phyloP scores from a whole-genome alignment of 2,113 vertebrate species.

The Paratilapia polleni region DNA sequence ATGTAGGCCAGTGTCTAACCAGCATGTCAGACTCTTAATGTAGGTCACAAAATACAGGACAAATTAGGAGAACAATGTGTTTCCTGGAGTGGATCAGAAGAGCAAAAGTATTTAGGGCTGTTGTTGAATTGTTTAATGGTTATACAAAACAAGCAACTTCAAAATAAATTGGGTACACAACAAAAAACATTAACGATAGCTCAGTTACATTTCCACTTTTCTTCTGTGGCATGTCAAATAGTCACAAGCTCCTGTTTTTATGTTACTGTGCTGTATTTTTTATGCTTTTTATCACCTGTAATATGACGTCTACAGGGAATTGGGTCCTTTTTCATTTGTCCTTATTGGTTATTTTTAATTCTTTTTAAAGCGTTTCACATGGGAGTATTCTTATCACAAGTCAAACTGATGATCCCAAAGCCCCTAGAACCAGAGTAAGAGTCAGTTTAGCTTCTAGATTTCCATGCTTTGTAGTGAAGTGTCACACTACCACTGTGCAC shows the following conservation, averaged over 20 bases:
- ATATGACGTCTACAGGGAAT: not conserved
- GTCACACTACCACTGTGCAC: not conserved
- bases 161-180: not conserved
- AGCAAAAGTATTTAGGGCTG: not conserved
- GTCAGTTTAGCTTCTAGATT: not conserved
- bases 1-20: not conserved
- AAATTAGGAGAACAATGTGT: constrained; percentile 24
- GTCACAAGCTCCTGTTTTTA: not conserved
- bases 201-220: not conserved
- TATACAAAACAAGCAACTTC: not conserved
- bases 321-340: not conserved
- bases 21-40: not conserved
- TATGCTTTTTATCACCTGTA: not conserved
- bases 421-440: not conserved
- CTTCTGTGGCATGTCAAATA: not conserved
- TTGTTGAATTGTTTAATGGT: not conserved
- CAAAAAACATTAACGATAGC: not conserved
- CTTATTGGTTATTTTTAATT: not conserved
- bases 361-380: too few relatives aligned
- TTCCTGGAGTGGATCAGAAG: constrained; percentile 5
- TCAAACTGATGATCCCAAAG: not conserved
- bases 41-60: not conserved
- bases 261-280: not conserved
- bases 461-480: not conserved
- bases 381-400: not conserved